Base-by-base conservation (phyloP, 2,113 vertebrate species). In the Cyprinus carpio region DNA sequence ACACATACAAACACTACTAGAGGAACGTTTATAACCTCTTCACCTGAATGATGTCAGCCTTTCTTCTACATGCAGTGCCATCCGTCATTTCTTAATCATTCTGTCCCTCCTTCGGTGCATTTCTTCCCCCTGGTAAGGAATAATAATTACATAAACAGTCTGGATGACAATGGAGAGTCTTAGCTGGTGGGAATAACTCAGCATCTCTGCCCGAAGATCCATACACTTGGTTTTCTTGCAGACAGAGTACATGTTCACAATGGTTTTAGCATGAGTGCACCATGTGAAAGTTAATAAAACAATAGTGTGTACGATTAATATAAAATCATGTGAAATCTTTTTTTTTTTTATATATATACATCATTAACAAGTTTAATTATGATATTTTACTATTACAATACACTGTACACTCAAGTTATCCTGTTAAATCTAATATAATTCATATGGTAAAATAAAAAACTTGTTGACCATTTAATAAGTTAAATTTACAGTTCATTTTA, bases 71-170 rank as follows among this genome's bases (percentile, higher is more conserved):
- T 18, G 46, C 51, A 54, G 51, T 54, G 51, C 46, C 20, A 29
- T 16, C 15, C n/a, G 2, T 54, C 74, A 27, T 76, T 76, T 13
- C 7, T 27, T 76, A 29, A 76, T 76, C 46, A 49, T 76, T n/a
- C 13, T 15, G 25, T 46, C 11, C n/a, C n/a, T 75, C 74, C 74
- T 1, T 76, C 37, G 4, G 12, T 74, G 37, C 37, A 74, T n/a
- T 40, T 74, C 37, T 74, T 43, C 40, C 40, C 69, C 23, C 37
- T 46, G 37, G 43, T 18, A 31, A 27, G 46, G 75, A 76, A 76
- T 76, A 25, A 75, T 75, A 76, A 76, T 76, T 76, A 76, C 31
- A 49, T 29, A 20, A 74, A 74, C 75, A 76, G 75, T 46, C 75
- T 76, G 75, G 46, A 27, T 76, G 25, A 76, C 46, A n/a, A 25